Percentiles rank a stretch among this genome's conserved stretches.
Conservation (phyloP, 2,888 invertebrate species). For the Troides helena region DNA sequence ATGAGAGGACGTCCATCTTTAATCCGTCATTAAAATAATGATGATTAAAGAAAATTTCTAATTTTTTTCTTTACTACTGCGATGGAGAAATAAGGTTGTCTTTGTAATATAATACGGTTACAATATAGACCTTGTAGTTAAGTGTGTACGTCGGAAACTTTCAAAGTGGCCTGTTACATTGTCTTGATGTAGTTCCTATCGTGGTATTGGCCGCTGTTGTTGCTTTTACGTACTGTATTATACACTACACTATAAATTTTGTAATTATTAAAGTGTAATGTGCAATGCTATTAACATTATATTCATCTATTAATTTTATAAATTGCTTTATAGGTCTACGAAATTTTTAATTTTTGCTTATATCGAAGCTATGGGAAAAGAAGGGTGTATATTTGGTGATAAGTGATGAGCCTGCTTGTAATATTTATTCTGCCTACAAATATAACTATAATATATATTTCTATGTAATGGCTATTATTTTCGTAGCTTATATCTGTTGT, state of each 20-base stretch:
- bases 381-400: too few relatives aligned
- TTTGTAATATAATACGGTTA: neutral
- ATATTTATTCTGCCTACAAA: neutral
- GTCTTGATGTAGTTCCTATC: slow-evolving; percentile 62
- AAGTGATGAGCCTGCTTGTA: too few relatives aligned
- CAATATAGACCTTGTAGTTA: neutral
- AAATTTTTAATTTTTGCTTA: too few relatives aligned
- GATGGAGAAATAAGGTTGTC: neutral
- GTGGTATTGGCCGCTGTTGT: slow-evolving; percentile 46
- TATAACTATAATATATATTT: neutral
- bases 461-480: too few relatives aligned
- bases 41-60: too few relatives aligned
- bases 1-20: too few relatives aligned
- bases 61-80: neutral
- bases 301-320: too few relatives aligned
- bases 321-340: too few relatives aligned
- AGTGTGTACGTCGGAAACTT: slow-evolving; percentile 44
- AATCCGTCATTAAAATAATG: too few relatives aligned
- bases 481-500: slow-evolving; percentile 44
- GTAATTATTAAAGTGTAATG: neutral
- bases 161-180: slow-evolving; percentile 50
- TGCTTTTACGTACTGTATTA: slow-evolving; percentile 41
- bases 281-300: neutral
- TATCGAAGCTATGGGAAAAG: too few relatives aligned
- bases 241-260: slow-evolving; percentile 24